Base-by-base conservation (phyloP, 2,113 vertebrate species). In the Menura novaehollandiae region DNA sequence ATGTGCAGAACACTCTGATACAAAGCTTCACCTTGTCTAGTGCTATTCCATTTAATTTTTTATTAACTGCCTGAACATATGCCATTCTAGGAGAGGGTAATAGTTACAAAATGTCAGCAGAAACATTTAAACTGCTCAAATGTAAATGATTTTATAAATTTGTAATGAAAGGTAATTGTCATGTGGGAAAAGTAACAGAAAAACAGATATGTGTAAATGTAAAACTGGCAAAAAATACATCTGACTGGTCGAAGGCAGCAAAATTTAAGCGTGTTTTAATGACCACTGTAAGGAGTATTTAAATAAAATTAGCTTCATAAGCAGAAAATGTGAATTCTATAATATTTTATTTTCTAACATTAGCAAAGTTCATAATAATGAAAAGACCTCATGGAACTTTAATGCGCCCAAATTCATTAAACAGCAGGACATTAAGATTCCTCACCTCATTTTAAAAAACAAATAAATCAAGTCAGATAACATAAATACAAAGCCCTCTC, bases 131-230 rank as follows among this genome's bases (percentile, higher is more conserved):
- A 98, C 98, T 98, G 98, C 98, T 98, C 98, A 98, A 99, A 98
- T 98, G 98, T 97, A 99, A 98, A 98, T 98, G 98, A 99, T 99
- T 99, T 98, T 98, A 98, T 99, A 98, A 99, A 99, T 99, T 98
- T 98, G 98, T 99, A 99, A 99, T 99, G 99, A 99, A 99, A 99
- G 98, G 98, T 99, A 99, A 98, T 99, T 98, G 98, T 98, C 98
- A 96, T 98, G 97, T 97, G 95, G 89, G 97, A 97, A 97, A 98
- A 98, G 98, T 97, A 98, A 98, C 97, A 97, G 97, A 98, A 98
- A 98, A 98, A 98, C 97, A 98, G 98, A 98, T 97, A 98, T 88
- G 97, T 90, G 85, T 96, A 97, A 98, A 98, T 97, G 97, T 69
- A 98, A 97, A 96, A 97, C 95, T 79, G 95, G 98, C 95, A 95